Evolutionary conservation across 2,113 vertebrate genomes (phyloP).

Genomic region (Pycnonotus jocosus): DNA sequence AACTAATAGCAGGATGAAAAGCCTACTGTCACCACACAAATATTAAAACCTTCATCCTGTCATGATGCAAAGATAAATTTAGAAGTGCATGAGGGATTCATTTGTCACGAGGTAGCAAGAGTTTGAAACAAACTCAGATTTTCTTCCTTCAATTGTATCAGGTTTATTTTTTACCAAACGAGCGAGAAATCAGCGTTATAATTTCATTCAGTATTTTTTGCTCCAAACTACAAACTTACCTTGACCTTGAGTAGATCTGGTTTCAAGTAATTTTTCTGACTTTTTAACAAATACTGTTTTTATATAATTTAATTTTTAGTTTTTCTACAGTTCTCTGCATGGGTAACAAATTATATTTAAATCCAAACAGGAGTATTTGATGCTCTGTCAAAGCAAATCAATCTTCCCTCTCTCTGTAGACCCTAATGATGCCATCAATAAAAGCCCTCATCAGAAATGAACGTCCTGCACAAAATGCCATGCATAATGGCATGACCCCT

Average conservation of each 20-base stretch:
- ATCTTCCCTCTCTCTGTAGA: neutral
- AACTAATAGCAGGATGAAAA: neutral
- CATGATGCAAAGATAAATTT: neutral
- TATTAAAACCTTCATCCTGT: neutral
- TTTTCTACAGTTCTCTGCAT: neutral
- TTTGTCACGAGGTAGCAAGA: neutral
- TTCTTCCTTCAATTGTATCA: neutral
- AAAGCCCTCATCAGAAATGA: neutral
- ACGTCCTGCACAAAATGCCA: neutral
- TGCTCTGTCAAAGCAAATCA: conserved; percentile 31
- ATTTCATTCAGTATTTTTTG: neutral
- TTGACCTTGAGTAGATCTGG: neutral
- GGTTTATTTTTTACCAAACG: neutral
- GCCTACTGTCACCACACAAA: neutral
- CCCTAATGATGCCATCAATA: conserved; percentile 38
- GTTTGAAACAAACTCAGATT: neutral
- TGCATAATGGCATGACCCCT: conserved; percentile 19
- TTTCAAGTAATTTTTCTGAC: neutral
- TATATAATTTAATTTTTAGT: neutral
- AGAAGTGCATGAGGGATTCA: neutral
- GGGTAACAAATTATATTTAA: neutral
- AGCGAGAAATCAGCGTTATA: neutral
- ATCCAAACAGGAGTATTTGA: neutral
- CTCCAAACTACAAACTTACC: neutral
- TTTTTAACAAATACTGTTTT: neutral